These are phyloP conservation scores for Lasioglossum figueresi DNA, from an alignment of 2,888 invertebrate species.

Conservation along the genomic window DNA sequence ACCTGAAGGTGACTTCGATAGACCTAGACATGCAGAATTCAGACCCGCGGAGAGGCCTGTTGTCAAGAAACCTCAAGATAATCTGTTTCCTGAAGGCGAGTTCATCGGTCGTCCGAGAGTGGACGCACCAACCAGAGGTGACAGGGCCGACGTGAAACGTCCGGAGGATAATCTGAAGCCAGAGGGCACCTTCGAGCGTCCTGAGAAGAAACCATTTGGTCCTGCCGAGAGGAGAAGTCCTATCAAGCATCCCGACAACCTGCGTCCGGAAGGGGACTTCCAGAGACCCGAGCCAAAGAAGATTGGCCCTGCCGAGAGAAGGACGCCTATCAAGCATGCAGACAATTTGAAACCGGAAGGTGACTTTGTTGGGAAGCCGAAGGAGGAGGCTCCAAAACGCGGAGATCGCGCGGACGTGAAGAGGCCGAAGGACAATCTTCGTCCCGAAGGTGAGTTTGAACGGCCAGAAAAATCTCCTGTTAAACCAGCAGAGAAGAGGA, in stretches of 20 bases:
- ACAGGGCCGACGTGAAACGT: slow-evolving; percentile 80
- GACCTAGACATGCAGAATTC: too few species aligned
- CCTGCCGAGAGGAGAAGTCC: slow-evolving; percentile 83
- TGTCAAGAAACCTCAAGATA: slow-evolving; percentile 84
- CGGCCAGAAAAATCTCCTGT: slow-evolving; percentile 84
- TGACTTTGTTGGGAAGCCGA: slow-evolving; percentile 83
- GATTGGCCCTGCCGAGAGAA: slow-evolving; percentile 84
- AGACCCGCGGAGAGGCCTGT: too few species aligned
- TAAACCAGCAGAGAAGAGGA: slow-evolving; percentile 71
- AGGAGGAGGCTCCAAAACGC: slow-evolving; percentile 79
- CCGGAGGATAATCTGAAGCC: slow-evolving; percentile 86
- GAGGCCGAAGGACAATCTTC: slow-evolving; percentile 76
- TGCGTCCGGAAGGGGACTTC: slow-evolving; percentile 82
- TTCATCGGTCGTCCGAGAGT: slow-evolving; percentile 82
- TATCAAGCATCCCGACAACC: slow-evolving; percentile 84
- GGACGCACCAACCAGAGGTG: slow-evolving; percentile 76
- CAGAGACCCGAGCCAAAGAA: slow-evolving; percentile 83
- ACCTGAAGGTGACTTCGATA: too few species aligned
- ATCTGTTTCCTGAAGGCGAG: slow-evolving; percentile 87
- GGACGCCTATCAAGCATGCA: slow-evolving; percentile 81
- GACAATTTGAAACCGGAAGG: slow-evolving; percentile 85
- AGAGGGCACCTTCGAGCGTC: slow-evolving; percentile 80
- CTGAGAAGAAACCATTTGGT: slow-evolving; percentile 74
- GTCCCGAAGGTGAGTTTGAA: slow-evolving; percentile 84
- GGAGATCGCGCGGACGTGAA: slow-evolving; percentile 82